Evolutionary conservation across 2,797 vertebrate species (phyloP), one percentile per base, ranked within the genome.

Genomic region (Kryptopterus vitreolus): DNA sequence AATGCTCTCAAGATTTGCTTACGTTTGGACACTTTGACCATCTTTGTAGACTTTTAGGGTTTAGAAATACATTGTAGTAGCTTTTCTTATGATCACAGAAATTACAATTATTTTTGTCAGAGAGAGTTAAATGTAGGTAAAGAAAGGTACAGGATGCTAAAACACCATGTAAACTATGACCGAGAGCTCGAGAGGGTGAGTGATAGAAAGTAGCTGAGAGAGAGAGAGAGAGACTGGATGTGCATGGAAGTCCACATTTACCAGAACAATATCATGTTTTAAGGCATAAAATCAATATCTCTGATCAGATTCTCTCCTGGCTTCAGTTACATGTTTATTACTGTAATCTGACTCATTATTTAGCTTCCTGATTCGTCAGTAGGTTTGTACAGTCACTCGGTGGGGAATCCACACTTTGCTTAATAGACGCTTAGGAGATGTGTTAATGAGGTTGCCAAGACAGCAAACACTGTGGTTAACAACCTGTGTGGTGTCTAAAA

Each of bases 401-500:
- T 52, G 29, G 16, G 69, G 35, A 76, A 76, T 26, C 35, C 75
- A 71, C 16, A 10, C 55, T 35, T 24, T n/a, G 29, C 9, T 26
- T 20, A 35, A 33, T 5, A 22, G 13, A 53, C 74, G 12, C 16
- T 10, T 31, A n/a, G 43, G 12, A 31, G 24, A 53, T 15, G 13
- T 31, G 35, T 58, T 52, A 59, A 57, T 29, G 22, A 12, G 31
- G 76, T 81, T 66, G 84, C 77, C 78, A 16, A 33, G 82, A 76
- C 61, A 82, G 83, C 81, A n/a, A n/a, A n/a, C n/a, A n/a, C n/a
- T n/a, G 48, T 74, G 24, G 35, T 77, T 77, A 77, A 48, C 73
- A 43, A 46, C 71, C 59, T 13, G 55, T 50, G 9, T 43, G 22
- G 50, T 78, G 65, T 22, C 53, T 61, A 50, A 58, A 18, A 16